Conservation (phyloP, 1,140 invertebrate genomes). For the Formica exsecta region DNA sequence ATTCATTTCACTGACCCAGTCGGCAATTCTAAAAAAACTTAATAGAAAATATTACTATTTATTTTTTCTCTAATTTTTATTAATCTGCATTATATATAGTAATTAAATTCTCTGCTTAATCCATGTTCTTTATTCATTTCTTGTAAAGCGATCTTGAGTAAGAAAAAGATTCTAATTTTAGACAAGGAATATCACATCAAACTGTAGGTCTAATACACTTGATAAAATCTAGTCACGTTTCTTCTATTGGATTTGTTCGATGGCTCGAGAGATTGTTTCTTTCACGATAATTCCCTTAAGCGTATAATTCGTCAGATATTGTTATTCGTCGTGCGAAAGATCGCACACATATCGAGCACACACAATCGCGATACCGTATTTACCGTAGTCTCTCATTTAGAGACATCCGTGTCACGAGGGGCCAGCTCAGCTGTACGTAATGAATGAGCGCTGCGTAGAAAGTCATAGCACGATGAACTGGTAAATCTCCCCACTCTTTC, state of each 20-base stretch:
- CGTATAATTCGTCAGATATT: not conserved
- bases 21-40: not conserved
- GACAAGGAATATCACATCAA: not conserved
- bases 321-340: not conserved
- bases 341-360: slow-evolving; percentile 1
- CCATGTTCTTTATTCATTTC: not conserved
- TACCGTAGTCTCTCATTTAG: not conserved
- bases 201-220: not conserved
- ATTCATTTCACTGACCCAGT: slow-evolving; percentile 6
- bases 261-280: not conserved
- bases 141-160: not conserved
- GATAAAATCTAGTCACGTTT: not conserved
- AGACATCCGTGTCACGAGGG: slow-evolving; percentile 42
- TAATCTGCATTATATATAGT: not conserved
- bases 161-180: not conserved
- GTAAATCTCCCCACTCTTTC: not conserved
- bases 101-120: not conserved
- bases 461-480: slow-evolving; percentile 30
- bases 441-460: slow-evolving; percentile 9
- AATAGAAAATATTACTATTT: not conserved
- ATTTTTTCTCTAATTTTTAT: not conserved
- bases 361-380: slow-evolving; percentile 6
- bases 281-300: not conserved
- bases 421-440: slow-evolving; percentile 7
- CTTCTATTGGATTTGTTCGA: slow-evolving; percentile 1